phyloP scores from a whole-genome alignment of 23 tunicate genomes.

The Botrylloides violaceus region DNA sequence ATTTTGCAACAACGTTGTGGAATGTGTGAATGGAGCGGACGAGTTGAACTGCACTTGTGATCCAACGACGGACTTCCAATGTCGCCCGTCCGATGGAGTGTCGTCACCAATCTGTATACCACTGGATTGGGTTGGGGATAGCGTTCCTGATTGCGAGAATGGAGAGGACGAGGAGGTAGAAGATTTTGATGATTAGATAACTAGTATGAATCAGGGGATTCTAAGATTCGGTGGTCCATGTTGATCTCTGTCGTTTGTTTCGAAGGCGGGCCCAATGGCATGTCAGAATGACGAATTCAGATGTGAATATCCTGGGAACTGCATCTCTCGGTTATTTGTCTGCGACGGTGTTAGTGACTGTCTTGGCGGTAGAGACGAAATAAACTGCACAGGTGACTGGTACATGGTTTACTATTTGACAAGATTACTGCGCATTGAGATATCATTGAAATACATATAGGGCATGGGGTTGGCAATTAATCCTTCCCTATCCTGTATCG shows the following conservation, averaged over 20 bases:
- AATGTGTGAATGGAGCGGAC: conserved; percentile 15
- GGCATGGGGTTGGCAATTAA: no score
- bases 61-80: background rate
- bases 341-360: background rate
- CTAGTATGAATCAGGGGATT: no score
- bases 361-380: background rate
- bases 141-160: background rate
- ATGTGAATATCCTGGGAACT: background rate
- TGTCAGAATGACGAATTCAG: background rate
- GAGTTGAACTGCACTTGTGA: conserved; percentile 15
- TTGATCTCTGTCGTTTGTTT: no score
- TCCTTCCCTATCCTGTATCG: no score
- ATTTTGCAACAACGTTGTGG: conserved; percentile 8
- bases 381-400: background rate
- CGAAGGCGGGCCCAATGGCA: no score
- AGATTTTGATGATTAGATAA: no score
- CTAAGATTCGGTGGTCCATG: no score
- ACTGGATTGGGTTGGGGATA: background rate
- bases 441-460: no score
- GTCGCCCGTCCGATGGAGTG: background rate
- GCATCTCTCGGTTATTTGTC: background rate
- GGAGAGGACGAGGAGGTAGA: conserved; percentile 16
- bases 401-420: no score
- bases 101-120: conserved; percentile 1
- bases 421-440: no score